Conservation (phyloP, 2,888 invertebrate species). For the Macrosiphum euphorbiae region DNA sequence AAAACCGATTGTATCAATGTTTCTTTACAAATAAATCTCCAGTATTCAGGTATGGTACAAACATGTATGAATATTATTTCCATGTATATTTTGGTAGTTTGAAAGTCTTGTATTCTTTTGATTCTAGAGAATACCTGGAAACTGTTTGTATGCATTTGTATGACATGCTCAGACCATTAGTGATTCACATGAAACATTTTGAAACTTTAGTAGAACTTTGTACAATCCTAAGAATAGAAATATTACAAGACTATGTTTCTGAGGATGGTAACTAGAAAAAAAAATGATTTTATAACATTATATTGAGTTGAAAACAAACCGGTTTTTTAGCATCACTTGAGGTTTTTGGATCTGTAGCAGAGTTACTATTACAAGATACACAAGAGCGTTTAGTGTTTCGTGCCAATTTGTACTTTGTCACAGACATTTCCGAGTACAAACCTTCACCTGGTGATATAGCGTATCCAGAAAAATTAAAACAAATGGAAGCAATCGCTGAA, state of each 20-base stretch:
- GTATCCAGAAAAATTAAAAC: constrained; percentile 96
- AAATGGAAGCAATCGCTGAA: constrained; percentile 86
- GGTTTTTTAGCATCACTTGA: constrained; percentile 75
- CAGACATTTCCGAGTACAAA: constrained; percentile 88
- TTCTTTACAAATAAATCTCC: constrained; percentile 83
- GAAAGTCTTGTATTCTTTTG: neutral
- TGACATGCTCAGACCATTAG: constrained; percentile 91
- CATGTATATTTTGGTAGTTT: neutral
- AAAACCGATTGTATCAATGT: constrained; percentile 90
- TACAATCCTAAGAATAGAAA: constrained; percentile 90
- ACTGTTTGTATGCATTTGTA: constrained; percentile 89
- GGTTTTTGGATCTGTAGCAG: constrained; percentile 83
- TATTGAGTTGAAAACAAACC: neutral
- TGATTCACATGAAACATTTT: constrained; percentile 96
- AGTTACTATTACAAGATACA: constrained; percentile 91
- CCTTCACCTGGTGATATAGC: constrained; percentile 96
- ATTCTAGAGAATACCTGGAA: constrained; percentile 82
- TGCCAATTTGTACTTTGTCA: constrained; percentile 91
- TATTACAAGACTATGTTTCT: constrained; percentile 91
- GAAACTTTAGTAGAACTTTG: constrained; percentile 98
- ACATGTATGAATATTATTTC: neutral
- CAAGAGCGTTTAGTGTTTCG: constrained; percentile 97
- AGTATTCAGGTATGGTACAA: constrained; percentile 75
- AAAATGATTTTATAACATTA: neutral
- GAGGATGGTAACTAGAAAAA: constrained; percentile 78